Base-by-base conservation (phyloP, 2,113 vertebrate species). In the Phrynosoma blainvillii region DNA sequence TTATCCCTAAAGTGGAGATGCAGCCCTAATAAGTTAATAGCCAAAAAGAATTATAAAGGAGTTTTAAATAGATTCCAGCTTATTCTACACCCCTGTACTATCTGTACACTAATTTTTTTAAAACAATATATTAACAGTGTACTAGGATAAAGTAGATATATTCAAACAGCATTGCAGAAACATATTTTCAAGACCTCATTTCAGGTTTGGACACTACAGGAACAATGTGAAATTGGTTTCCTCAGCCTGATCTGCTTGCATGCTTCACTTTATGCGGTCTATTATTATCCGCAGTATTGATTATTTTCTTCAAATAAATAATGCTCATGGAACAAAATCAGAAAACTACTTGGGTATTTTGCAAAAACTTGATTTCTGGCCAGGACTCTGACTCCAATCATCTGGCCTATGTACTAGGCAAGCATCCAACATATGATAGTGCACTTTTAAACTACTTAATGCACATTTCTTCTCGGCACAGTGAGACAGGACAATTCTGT, bases 301-400 rank as follows among this genome's bases (percentile, higher is more conserved):
- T 9, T 68, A 77, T 2, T 9, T 74, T 65, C 81, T 87, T 81
- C 88, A 89, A 86, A 92, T 27, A 10, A 81, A 85, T 75, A 52
- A 88, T 52, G 0, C n/a, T 20, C 85, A 86, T 30, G 81, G 73
- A 6, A 74, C 30, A 85, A 18, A 86, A 75, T 40, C 30, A 87
- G 70, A 0, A 0, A 76, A 68, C 52, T 62, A 62, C 20, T 81
- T 71, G 68, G 47, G 30, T 47, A 90, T 47, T 65, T 91, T 77
- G n/a, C 83, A 89, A 89, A 9, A 12, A 0, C 83, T 0, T 86
- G 52, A 36, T 74, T 86, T 80, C 86, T 75, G 52, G 90, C 79
- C 9, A 89, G 42, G 14, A 36, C 36, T n/a, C 78, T 66, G 40
- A 76, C 40, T 76, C 71, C 71, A 82, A 13, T 75, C 86, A 73